Evolutionary conservation across 2,888 invertebrate genomes (phyloP).

Genomic region (Agrochola lota): DNA sequence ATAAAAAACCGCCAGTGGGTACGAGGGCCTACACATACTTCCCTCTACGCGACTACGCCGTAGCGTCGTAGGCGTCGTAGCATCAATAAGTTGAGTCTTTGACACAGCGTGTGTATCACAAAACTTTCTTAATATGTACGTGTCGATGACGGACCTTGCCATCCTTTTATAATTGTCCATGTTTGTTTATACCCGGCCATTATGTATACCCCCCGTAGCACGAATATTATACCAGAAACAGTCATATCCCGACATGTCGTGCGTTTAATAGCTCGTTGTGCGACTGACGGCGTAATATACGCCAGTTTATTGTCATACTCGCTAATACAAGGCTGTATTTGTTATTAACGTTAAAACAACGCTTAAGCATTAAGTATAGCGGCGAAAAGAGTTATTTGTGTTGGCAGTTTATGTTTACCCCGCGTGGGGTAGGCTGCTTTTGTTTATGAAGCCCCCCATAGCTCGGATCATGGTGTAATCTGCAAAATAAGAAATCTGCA

Average conservation of each 20-base stretch:
- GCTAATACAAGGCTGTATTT: conserved; percentile 58
- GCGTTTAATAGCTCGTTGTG: conserved; percentile 63
- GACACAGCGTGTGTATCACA: conserved; percentile 30
- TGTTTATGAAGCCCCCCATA: conserved; percentile 22
- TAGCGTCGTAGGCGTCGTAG: too few species aligned
- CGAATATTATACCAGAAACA: conserved; percentile 52
- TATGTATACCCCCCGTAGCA: conserved; percentile 30
- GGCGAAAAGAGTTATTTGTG: conserved; percentile 37
- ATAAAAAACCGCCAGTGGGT: background rate
- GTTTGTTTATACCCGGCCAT: conserved; percentile 35
- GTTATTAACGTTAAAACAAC: conserved; percentile 57
- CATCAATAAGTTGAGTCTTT: conserved; percentile 17
- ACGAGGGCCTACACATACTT: background rate
- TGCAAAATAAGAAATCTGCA: background rate
- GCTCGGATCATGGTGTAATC: conserved; percentile 1
- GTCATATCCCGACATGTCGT: conserved; percentile 67
- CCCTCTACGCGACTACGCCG: too few species aligned
- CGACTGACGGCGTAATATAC: conserved; percentile 50
- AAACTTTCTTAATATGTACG: conserved; percentile 35
- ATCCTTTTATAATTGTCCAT: conserved; percentile 44
- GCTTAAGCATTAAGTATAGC: conserved; percentile 43
- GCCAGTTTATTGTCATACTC: conserved; percentile 54
- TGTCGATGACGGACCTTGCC: conserved; percentile 33
- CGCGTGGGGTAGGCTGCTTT: conserved; percentile 15
- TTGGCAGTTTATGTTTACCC: conserved; percentile 27